Base-by-base conservation (phyloP, 2,113 vertebrate species). In the Larimichthys polyactis region DNA sequence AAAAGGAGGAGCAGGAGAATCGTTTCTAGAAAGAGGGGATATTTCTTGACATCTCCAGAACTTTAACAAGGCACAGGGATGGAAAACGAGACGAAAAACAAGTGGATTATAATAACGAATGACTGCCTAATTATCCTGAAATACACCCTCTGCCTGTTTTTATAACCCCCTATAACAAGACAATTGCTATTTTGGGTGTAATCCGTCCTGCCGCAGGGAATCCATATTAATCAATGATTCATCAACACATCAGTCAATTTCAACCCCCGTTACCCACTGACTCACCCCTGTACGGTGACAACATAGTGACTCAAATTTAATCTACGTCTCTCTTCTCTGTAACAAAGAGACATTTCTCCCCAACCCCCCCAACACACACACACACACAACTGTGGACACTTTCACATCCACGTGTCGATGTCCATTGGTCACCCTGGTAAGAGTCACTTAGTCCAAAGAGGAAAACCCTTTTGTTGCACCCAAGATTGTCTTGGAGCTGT, bases 191-290 rank as follows among this genome's bases (percentile, higher is more conserved):
- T 79, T 55, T 67, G 54, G 44, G 48, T 43, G 67, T 29, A 74
- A 72, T 78, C n/a, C 46, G 24, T 40, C 63, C 14, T n/a, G 0
- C 32, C 9, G 4, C 20, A 46, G 55, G 17, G 59, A 81, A 82
- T 84, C 82, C 71, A 80, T 71, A 83, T 69, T 70, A 86, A 90
- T 93, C 86, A 89, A 86, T 87, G 85, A 91, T 77, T 88, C 86
- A 91, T 88, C 81, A 75, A 63, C 78, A 65, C 27, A 77, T 84
- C 80, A 16, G 43, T 74, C 52, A 68, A 66, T 63, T 51, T 46
- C 36, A 57, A 48, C 9, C 55, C 40, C 49, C 32, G 1, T 36
- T 36, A 36, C 65, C 17, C 54, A 51, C 44, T 81, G 87, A 91
- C 81, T 89, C 89, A 81, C 12, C 44, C 68, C 75, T 70, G 24